Percentiles rank a stretch among this genome's conserved stretches.
Conservation (phyloP, 1,140 invertebrate genomes). For the Drosophila gunungcola region DNA sequence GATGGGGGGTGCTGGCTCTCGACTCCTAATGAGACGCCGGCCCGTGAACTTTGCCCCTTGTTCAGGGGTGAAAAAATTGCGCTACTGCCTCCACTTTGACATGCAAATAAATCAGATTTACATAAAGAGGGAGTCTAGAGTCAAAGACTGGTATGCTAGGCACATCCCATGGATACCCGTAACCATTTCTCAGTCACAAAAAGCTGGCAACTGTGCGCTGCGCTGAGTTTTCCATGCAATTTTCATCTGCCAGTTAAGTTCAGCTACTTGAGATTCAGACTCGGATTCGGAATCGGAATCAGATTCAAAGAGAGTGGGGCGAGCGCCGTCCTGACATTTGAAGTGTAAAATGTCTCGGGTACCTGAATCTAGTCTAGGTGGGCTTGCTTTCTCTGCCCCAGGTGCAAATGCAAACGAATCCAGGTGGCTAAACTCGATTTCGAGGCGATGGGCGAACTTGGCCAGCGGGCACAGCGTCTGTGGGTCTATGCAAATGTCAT, state of each 20-base stretch:
- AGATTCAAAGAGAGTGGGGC: conserved; percentile 16
- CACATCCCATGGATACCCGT: conserved; percentile 19
- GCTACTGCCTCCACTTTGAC: conserved; percentile 68
- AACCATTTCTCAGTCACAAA: conserved; percentile 54
- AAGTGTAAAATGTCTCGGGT: conserved; percentile 40
- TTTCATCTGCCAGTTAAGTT: conserved; percentile 16
- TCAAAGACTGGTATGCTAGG: conserved; percentile 30
- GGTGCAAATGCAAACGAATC: conserved; percentile 41
- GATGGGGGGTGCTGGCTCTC: neutral
- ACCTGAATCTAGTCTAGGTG: conserved; percentile 4
- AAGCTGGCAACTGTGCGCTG: conserved; percentile 43
- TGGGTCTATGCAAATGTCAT: conserved; percentile 48
- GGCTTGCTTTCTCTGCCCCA: neutral
- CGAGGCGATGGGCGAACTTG: conserved; percentile 6
- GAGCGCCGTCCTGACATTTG: conserved; percentile 50
- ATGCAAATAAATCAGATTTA: conserved; percentile 84
- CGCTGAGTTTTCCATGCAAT: conserved; percentile 41
- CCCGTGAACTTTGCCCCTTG: conserved; percentile 18
- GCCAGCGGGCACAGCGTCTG: conserved; percentile 9
- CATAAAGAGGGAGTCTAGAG: conserved; percentile 55
- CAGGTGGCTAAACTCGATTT: conserved; percentile 48
- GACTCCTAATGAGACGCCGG: conserved; percentile 60
- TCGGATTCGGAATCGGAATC: conserved; percentile 5
- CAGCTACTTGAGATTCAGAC: conserved; percentile 34
- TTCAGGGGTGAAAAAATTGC: conserved; percentile 10